Evolutionary conservation across 2,888 invertebrate genomes (phyloP).

Genomic region (Drosophila pseudotakahashii): DNA sequence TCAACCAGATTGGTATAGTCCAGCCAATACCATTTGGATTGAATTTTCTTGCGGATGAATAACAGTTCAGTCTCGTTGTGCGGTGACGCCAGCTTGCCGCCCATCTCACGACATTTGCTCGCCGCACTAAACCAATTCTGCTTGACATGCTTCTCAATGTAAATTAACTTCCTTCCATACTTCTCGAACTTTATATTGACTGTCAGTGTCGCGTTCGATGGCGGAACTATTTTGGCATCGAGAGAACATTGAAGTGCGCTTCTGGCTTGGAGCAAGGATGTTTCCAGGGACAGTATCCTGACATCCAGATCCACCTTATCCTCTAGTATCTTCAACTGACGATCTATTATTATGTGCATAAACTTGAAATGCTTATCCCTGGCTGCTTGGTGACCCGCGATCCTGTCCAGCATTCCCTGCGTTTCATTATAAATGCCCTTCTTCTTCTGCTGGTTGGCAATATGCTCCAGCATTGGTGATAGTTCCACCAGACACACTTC

Average conservation of each 20-base stretch:
- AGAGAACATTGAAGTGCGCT: not conserved
- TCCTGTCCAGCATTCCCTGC: not conserved
- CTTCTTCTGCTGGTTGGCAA: not conserved
- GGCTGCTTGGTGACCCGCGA: not conserved
- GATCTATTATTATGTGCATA: not conserved
- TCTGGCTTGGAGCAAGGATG: not conserved
- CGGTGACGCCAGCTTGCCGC: not conserved
- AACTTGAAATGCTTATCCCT: not conserved
- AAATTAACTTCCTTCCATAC: not conserved
- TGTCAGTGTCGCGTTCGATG: too few relatives aligned
- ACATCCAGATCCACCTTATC: not conserved
- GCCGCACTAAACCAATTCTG: not conserved
- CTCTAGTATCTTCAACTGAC: not conserved
- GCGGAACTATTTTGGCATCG: not conserved
- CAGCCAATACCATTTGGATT: not conserved
- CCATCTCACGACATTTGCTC: not conserved
- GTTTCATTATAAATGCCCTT: not conserved
- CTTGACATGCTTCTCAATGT: not conserved
- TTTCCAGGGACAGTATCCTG: not conserved
- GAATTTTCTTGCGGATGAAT: not conserved
- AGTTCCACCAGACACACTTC: constrained; percentile 1
- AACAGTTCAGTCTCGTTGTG: not conserved
- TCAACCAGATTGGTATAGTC: not conserved
- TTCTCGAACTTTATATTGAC: not conserved
- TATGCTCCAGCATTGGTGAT: not conserved